Evolutionary conservation across 2,113 vertebrate species (phyloP), one percentile per base, ranked within the genome.

Genomic region (Chaetodon auriga): DNA sequence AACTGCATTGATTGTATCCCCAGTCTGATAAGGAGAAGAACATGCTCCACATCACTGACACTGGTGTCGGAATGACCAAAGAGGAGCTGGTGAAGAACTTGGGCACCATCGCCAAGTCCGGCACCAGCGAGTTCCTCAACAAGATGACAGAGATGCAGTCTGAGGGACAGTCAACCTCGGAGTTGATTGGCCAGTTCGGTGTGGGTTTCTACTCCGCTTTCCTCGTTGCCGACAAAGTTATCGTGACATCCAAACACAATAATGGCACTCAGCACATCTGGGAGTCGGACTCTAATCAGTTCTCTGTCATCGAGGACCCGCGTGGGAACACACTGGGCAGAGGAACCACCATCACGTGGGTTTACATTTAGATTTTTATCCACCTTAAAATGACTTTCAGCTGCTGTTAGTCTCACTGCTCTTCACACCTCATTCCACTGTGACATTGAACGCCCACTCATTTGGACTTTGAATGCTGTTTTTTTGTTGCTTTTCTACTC

Each of bases 201-300:
- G 99, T 99, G 23, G 99, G 99, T 81, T 99, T 99, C 95, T 99
- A 99, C 89, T 99, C 98, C 8, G 97, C 98, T 86, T 99, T 99
- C 96, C 96, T 99, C 19, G 97, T 99, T 53, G 98, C 98, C 11
- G 98, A 99, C 94, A 98, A 96, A 80, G 98, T 99, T 81, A 98
- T 99, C 57, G 98, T 99, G 74, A 97, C 97, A 0, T 97, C 98
- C 1, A 99, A 99, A 93, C 97, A 99, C 94, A 99, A 99, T 93
- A 97, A 99, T 0, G 99, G 90, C 85, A 98, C 97, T 35, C 99
- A 99, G 78, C 97, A 99, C 85, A 99, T 99, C 88, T 99, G 99
- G 99, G 99, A 99, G 87, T 99, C 99, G 0, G 98, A 99, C 93
- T 99, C 99, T 8, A 99, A 97, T 74, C 96, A 97, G 75, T 99